These are phyloP conservation scores for Trachops cirrhosus DNA, from an alignment of 2,797 vertebrate species.

Conservation along the genomic window DNA sequence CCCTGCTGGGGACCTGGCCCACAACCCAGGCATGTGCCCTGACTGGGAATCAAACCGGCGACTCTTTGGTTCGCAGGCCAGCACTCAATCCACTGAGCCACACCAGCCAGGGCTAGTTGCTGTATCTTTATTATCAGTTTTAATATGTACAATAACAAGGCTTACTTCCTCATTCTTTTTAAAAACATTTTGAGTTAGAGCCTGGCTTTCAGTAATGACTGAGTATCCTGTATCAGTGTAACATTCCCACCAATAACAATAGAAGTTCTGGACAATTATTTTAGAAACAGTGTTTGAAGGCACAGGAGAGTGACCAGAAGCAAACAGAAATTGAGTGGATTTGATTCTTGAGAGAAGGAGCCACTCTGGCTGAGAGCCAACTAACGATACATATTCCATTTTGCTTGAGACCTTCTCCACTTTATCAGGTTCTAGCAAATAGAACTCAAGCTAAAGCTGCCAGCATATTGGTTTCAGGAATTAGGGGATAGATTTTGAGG, in stretches of 20 bases:
- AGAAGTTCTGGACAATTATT: constrained; percentile 10
- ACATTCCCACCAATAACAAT: constrained; percentile 6
- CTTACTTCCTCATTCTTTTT: not conserved
- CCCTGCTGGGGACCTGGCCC: too few species aligned
- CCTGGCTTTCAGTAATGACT: not conserved
- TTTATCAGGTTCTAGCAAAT: not conserved
- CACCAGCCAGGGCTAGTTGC: not conserved
- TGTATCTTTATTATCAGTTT: constrained; percentile 29
- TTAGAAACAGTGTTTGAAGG: not conserved
- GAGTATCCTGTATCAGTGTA: constrained; percentile 7
- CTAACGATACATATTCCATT: not conserved
- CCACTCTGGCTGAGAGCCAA: not conserved
- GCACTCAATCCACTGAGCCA: too few species aligned
- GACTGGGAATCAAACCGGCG: too few species aligned
- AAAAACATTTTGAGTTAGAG: constrained; percentile 13
- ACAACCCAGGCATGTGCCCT: too few species aligned
- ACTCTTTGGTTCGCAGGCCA: too few species aligned
- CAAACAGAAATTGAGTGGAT: not conserved
- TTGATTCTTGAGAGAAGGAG: not conserved
- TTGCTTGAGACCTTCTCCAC: not conserved
- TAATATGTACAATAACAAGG: not conserved
- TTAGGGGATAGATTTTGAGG: not conserved
- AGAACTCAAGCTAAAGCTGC: not conserved
- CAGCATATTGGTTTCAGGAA: not conserved
- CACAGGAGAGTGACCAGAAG: not conserved